Percentiles rank a stretch among this genome's conserved stretches.
Evolutionary conservation across 2,888 invertebrate genomes (phyloP).

Genomic region (Rhynchonema sp.): DNA sequence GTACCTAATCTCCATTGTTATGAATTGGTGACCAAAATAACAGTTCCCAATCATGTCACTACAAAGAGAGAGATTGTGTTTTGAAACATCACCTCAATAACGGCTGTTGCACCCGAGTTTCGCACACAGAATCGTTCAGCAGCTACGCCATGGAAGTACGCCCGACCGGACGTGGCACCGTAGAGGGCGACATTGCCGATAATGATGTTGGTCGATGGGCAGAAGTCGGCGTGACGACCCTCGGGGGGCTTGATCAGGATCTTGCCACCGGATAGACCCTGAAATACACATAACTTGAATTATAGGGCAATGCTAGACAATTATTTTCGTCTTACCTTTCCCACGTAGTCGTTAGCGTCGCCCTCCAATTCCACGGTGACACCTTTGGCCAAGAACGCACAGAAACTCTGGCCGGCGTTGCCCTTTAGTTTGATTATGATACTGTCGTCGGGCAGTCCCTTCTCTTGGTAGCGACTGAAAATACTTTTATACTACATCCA

Average conservation of each 20-base stretch:
- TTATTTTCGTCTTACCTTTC: constrained; percentile 40
- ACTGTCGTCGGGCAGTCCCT: constrained; percentile 25
- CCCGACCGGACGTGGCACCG: constrained; percentile 69
- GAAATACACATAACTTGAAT: neutral
- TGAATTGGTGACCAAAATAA: no score
- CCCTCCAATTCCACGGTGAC: constrained; percentile 75
- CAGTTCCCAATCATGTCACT: no score
- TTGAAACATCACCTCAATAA: constrained; percentile 64
- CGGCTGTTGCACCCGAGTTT: constrained; percentile 84
- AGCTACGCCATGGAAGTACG: constrained; percentile 66
- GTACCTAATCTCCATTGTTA: no score
- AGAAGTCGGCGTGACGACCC: constrained; percentile 48
- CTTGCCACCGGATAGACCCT: constrained; percentile 80
- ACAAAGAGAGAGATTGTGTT: no score
- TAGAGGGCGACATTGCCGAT: constrained; percentile 95
- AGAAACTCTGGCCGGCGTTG: constrained; percentile 95
- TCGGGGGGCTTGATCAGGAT: constrained; percentile 79
- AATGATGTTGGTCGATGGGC: constrained; percentile 81
- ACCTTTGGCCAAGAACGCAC: constrained; percentile 81
- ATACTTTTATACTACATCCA: no score
- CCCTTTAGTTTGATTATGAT: constrained; percentile 66
- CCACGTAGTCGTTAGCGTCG: constrained; percentile 95
- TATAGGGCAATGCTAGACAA: neutral
- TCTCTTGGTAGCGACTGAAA: constrained; percentile 20
- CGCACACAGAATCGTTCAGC: constrained; percentile 95